phyloP scores from a whole-genome alignment of 2,113 vertebrate genomes.

The Sphaerodactylus townsendi region DNA sequence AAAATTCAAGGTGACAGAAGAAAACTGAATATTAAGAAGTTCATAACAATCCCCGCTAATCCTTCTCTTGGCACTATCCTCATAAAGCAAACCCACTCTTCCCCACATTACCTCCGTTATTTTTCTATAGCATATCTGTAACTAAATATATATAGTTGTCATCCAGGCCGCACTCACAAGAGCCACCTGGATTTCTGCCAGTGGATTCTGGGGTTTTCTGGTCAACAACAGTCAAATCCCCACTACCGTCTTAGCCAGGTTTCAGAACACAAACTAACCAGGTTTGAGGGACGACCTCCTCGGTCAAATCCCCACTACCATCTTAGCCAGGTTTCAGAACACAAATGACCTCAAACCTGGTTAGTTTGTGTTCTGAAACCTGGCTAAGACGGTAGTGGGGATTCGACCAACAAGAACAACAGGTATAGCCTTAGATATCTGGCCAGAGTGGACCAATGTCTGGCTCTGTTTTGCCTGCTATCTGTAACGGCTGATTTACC shows the following conservation, averaged over 20 bases:
- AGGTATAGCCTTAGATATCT: background rate
- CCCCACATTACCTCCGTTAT: background rate
- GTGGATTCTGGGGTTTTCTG: background rate
- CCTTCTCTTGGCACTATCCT: background rate
- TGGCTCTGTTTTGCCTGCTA: background rate
- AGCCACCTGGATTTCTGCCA: background rate
- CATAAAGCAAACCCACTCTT: background rate
- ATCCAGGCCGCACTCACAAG: background rate
- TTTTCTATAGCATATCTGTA: background rate
- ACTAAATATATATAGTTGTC: background rate
- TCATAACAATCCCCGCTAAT: background rate
- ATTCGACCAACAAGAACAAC: background rate
- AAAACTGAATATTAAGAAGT: background rate
- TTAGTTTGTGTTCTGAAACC: too few species aligned
- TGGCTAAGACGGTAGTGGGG: too few species aligned
- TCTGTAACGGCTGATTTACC: background rate
- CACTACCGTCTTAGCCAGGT: too few species aligned
- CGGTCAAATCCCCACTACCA: too few species aligned
- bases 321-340: too few species aligned
- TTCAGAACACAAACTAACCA: too few species aligned
- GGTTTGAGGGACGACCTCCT: too few species aligned
- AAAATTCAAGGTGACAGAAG: constrained; percentile 2
- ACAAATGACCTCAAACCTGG: too few species aligned
- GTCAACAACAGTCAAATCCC: too few species aligned
- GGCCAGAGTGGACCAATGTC: background rate